Evolutionary conservation across 2,888 invertebrate species (phyloP), one percentile per base, ranked within the genome.

Genomic region (Hyposoter dolosus): DNA sequence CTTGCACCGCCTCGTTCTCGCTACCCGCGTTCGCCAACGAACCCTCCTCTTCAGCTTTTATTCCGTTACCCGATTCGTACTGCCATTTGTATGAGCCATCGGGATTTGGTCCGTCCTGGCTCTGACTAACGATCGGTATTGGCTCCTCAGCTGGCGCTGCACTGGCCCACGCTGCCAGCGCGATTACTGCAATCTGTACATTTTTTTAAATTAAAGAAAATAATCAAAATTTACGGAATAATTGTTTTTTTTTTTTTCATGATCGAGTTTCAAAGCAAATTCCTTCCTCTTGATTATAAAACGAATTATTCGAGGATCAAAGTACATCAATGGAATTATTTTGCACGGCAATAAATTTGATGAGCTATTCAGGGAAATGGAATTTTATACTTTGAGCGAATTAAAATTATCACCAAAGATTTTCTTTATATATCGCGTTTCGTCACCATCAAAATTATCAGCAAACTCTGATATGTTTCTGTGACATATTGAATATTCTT

Each of bases 31-130:
- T 92, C 79, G 93, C 92, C 84, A 94, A 75, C 72, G 91, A 92
- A 0, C 93, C 93, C 65, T 91, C 90, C 87, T 95, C 95, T 83
- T 94, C 91, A 32, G 92, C 94, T 47, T 89, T 85, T 85, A 95
- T 95, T 9, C 95, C 95, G 86, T 95, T 95, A 0, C 94, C 94
- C 15, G 94, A 91, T 87, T 95, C 94, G 90, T 93, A 95, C 40
- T 90, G 93, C 92, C 89, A 93, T 40, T 91, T 90, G 90, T 93
- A 93, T 2, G 93, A 92, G 3, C 93, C 93, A 81, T 93, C 93
- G 5, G 93, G 93, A 56, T 93, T 93, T 0, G 93, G 93, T 3
- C 93, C 93, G 15, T 93, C 92, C 69, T 91, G 92, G 19, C 88
- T 91, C 78, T 92, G 92, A 50, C 90, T 90, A 5, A 93, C 89